Percentiles rank a stretch among this genome's conserved stretches.
Evolutionary conservation across 2,888 invertebrate genomes (phyloP).

Genomic region (Agrotis puta): DNA sequence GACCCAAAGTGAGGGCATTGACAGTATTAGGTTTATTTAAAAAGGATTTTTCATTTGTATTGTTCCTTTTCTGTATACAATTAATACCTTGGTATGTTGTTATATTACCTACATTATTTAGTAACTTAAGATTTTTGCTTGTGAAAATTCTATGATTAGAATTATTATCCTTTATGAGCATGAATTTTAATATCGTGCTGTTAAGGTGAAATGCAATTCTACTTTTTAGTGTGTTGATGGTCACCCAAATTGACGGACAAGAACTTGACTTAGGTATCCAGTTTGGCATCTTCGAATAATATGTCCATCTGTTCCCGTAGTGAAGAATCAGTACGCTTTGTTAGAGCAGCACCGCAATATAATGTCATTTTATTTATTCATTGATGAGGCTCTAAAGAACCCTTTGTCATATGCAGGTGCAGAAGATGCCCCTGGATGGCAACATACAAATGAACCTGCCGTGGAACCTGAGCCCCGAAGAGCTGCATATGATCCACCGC

Average conservation of each 20-base stretch:
- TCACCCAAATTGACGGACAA: too few relatives aligned
- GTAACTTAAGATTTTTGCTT: conserved; percentile 17
- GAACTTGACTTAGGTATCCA: too few relatives aligned
- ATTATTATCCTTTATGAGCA: conserved; percentile 3
- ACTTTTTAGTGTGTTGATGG: too few relatives aligned
- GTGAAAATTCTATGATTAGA: conserved; percentile 10
- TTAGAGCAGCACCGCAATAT: too few relatives aligned
- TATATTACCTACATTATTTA: conserved; percentile 13
- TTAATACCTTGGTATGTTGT: background rate
- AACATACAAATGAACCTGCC: conserved; percentile 84
- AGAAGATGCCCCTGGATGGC: conserved; percentile 86
- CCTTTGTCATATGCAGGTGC: conserved; percentile 66
- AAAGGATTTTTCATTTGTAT: background rate
- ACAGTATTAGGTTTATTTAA: background rate
- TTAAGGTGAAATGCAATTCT: background rate
- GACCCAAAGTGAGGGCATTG: conserved; percentile 5
- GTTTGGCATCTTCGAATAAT: too few relatives aligned
- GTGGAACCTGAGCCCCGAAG: conserved; percentile 86
- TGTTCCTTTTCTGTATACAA: background rate
- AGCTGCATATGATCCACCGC: conserved; percentile 86
- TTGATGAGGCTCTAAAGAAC: background rate
- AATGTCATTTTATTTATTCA: too few relatives aligned
- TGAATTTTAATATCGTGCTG: background rate
- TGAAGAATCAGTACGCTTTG: too few relatives aligned
- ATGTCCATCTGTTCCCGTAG: too few relatives aligned